phyloP scores from a whole-genome alignment of 2,888 invertebrate genomes.

The Ophion costatus region DNA sequence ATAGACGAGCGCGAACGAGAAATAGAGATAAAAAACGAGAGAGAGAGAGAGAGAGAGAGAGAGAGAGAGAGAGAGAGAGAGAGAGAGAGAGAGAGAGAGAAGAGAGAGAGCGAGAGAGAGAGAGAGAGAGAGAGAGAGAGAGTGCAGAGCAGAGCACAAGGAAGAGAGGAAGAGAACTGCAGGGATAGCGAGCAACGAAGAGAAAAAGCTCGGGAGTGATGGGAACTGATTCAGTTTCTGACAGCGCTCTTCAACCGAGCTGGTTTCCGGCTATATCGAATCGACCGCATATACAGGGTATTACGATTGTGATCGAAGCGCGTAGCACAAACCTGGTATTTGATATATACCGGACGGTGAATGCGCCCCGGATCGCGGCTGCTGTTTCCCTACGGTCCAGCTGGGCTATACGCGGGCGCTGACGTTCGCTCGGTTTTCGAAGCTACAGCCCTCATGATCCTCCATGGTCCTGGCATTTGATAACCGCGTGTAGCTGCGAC shows the following conservation, averaged over 20 bases:
- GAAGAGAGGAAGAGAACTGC: neutral
- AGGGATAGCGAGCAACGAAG: neutral
- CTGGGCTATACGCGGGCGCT: neutral
- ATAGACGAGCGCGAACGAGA: too few species aligned
- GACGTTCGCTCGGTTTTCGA: conserved; percentile 35
- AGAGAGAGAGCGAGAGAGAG: neutral
- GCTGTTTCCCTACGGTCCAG: conserved; percentile 17
- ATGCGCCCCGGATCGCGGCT: conserved; percentile 18
- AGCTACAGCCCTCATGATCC: conserved; percentile 29
- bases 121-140: neutral
- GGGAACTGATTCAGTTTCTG: conserved; percentile 42
- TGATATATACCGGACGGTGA: conserved; percentile 59
- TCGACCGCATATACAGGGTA: conserved; percentile 47
- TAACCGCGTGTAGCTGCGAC: neutral
- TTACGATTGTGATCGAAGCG: conserved; percentile 55
- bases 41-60: neutral
- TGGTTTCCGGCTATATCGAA: conserved; percentile 42
- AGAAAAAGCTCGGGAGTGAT: conserved; percentile 26
- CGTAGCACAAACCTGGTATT: conserved; percentile 55
- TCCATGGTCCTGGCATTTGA: conserved; percentile 19
- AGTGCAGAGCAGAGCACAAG: neutral
- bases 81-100: neutral
- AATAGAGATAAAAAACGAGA: conserved; percentile 39
- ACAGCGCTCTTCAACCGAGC: conserved; percentile 33
- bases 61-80: conserved; percentile 6